A percentile compares a stretch with the other conserved stretches of the same genome.
These are phyloP conservation scores for silkworm (Bombyx mori) DNA, from an alignment of 1,140 invertebrate genomes.

Conservation along the genomic window DNA sequence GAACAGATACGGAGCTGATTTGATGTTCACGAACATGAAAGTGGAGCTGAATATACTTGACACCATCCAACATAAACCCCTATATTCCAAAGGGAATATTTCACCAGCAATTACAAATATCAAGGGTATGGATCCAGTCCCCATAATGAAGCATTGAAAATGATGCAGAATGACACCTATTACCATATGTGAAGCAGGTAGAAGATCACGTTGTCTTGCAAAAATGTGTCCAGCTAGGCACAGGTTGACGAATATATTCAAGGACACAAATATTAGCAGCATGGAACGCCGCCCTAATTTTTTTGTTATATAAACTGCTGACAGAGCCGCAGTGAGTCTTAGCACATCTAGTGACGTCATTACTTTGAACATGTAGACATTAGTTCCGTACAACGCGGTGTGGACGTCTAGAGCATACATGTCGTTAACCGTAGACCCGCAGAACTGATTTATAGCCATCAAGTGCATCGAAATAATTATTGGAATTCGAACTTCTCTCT, in stretches of 20 bases:
- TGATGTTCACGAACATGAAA: conserved; percentile 55
- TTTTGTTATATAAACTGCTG: conserved; percentile 57
- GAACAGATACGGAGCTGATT: conserved; percentile 48
- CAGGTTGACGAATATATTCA: conserved; percentile 49
- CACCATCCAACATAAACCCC: conserved; percentile 52
- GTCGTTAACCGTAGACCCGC: conserved; percentile 58
- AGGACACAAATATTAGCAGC: conserved; percentile 37
- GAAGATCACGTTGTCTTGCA: conserved; percentile 27
- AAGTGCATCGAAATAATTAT: conserved; percentile 53
- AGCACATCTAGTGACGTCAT: conserved; percentile 56
- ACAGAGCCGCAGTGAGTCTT: conserved; percentile 46
- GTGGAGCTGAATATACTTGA: conserved; percentile 44
- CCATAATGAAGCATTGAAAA: conserved; percentile 54
- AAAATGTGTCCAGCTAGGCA: conserved; percentile 46
- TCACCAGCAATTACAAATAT: conserved; percentile 57
- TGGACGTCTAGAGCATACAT: conserved; percentile 59
- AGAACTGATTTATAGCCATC: conserved; percentile 57
- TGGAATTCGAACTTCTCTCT: conserved; percentile 63
- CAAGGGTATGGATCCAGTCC: conserved; percentile 52
- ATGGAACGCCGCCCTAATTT: conserved; percentile 45
- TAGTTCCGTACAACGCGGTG: conserved; percentile 39
- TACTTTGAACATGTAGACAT: conserved; percentile 43
- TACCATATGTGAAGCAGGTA: conserved; percentile 40
- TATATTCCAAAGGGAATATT: conserved; percentile 55
- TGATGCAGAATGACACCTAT: conserved; percentile 44